phyloP scores from a whole-genome alignment of 1,140 invertebrate genomes.

The Ceratosolen fusciceps region DNA sequence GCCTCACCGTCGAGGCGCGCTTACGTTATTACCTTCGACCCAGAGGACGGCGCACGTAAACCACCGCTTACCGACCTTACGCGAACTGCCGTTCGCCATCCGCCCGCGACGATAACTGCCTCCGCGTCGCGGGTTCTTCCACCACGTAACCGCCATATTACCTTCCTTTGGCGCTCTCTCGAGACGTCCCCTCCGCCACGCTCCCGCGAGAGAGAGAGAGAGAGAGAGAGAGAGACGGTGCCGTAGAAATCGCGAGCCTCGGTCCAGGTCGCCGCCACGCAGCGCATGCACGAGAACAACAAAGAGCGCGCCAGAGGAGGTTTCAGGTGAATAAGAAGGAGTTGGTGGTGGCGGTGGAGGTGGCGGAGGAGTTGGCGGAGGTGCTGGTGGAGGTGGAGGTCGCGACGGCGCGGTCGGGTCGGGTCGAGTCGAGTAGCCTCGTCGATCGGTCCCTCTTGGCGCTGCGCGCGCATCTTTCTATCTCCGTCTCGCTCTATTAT shows the following conservation, averaged over 20 bases:
- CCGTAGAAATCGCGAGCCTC: background rate
- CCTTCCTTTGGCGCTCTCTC: slow-evolving; percentile 9
- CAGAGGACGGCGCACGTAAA: no score
- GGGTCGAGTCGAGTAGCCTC: background rate
- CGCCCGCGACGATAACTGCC: background rate
- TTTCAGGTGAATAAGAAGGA: no score
- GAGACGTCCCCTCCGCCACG: background rate
- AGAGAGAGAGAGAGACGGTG: background rate
- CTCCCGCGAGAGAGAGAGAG: background rate
- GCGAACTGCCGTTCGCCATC: no score
- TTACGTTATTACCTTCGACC: background rate
- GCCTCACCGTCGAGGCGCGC: background rate
- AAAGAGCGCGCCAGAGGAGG: no score
- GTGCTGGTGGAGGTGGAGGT: background rate
- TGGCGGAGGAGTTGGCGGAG: background rate
- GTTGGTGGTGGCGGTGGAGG: background rate
- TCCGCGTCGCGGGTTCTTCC: no score
- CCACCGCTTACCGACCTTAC: no score
- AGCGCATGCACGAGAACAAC: background rate
- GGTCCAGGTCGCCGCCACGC: background rate
- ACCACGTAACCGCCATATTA: slow-evolving; percentile 16
- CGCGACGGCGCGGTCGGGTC: background rate
- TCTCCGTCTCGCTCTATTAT: background rate
- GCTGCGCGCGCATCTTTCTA: background rate
- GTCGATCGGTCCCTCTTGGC: background rate